These are phyloP conservation scores for Thamnophis elegans DNA, from an alignment of 2,797 vertebrate species.

Conservation along the genomic window DNA sequence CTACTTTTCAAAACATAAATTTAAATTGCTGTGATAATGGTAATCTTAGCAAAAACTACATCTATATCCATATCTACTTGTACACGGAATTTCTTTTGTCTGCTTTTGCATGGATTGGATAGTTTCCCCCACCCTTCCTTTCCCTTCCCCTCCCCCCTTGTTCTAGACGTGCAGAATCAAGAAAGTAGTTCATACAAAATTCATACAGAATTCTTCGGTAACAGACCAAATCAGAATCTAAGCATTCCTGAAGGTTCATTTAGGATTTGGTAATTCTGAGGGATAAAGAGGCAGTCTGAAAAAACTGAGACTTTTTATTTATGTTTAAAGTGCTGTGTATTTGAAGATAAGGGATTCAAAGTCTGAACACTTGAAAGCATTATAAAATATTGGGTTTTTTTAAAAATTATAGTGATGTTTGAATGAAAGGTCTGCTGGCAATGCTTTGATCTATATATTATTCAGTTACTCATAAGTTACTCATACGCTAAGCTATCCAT, in stretches of 20 bases:
- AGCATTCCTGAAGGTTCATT: background rate
- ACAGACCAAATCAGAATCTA: background rate
- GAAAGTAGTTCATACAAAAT: background rate
- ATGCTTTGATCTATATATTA: background rate
- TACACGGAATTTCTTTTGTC: background rate
- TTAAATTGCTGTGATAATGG: background rate
- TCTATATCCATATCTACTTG: too few species aligned
- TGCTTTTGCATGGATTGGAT: background rate
- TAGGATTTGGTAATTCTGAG: background rate
- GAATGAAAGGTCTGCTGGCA: background rate
- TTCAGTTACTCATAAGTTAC: background rate
- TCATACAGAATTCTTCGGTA: background rate
- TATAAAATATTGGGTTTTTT: slow-evolving; percentile 6
- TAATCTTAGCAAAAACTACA: background rate
- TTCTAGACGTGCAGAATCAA: background rate
- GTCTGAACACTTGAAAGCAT: background rate
- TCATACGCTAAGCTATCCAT: background rate
- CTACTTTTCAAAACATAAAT: background rate
- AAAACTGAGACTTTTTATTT: background rate
- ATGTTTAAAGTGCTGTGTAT: slow-evolving; percentile 23
- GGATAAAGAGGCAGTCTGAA: background rate
- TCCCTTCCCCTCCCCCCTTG: background rate
- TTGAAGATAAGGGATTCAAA: background rate
- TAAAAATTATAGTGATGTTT: slow-evolving; percentile 34
- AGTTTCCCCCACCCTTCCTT: background rate